Base-by-base conservation (phyloP, 1,140 invertebrate genomes). In the Linepithema humile region DNA sequence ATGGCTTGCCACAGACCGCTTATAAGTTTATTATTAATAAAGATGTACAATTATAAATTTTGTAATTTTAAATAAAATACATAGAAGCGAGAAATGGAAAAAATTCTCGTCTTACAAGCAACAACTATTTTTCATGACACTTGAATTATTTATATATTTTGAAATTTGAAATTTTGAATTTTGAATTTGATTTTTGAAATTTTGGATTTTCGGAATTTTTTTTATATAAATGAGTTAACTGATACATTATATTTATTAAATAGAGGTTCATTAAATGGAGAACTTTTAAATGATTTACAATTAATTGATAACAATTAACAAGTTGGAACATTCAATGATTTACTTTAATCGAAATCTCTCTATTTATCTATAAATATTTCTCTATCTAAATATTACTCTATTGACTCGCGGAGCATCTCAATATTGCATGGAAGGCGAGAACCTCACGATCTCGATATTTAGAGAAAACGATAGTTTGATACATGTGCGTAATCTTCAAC, bases 391-490 rank as follows among this genome's bases (percentile, higher is more conserved):
- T n/a, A n/a, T n/a, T n/a, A 26, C n/a, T 45, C n/a, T 64, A 9
- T 29, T 12, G 17, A 29, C 45, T 43, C 29, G 32, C 55, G 29
- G 38, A 9, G 6, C 53, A 15, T 72, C 35, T 55, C 9, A 40
- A 23, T 29, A 59, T 59, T 74, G 55, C 29, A 48, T 70, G 45
- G 67, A 70, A 70, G 53, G 45, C 43, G 29, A 20, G 40, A 9
- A 64, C n/a, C 40, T 77, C 64, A 64, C 9, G 20, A 77, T 12
- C 59, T 35, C 29, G 57, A 64, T 75, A 75, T 77, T 77, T 77
- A 64, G 57, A 77, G 43, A 77, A 48, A 43, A 62, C 29, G n/a
- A 75, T 32, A 50, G 29, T 23, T 50, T 15, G 29, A 70, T 43
- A 29, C 43, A 48, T 29, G 29, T 64, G 40, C 29, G 43, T 64